Percentiles rank a stretch among this genome's conserved stretches.
Evolutionary conservation across 1,140 invertebrate species (phyloP).

Genomic region (Laupala kohalensis): DNA sequence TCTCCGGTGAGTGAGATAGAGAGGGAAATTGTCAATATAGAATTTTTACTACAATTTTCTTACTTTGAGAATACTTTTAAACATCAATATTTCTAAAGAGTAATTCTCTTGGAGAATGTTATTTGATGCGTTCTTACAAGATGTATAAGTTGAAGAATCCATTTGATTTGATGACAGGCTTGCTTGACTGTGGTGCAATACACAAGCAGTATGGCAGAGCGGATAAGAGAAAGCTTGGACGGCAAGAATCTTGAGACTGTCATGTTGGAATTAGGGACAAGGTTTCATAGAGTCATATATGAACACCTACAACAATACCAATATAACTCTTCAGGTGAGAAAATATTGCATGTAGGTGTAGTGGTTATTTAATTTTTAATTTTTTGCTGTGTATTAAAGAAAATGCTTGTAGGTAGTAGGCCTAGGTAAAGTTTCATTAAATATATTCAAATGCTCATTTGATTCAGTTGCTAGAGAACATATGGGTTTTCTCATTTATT

Average conservation of each 20-base stretch:
- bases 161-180: conserved; percentile 43
- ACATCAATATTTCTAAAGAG: neutral
- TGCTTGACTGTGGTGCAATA: conserved; percentile 79
- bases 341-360: too few species aligned
- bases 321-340: conserved; percentile 78
- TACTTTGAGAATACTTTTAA: neutral
- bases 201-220: conserved; percentile 58
- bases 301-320: conserved; percentile 91
- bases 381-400: too few species aligned
- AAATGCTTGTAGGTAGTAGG: too few species aligned
- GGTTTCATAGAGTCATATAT: conserved; percentile 87
- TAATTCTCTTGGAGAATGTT: too few species aligned
- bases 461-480: too few species aligned
- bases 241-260: conserved; percentile 84
- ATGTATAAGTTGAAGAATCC: neutral
- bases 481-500: too few species aligned
- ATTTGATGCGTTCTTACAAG: neutral
- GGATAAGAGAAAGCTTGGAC: conserved; percentile 76
- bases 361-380: too few species aligned
- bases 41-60: neutral
- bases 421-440: too few species aligned
- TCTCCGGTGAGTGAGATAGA: conserved; percentile 39
- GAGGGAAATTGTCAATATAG: neutral
- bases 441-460: too few species aligned
- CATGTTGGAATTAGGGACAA: conserved; percentile 74